These are phyloP conservation scores for Amphiprion clarkii DNA, from an alignment of 2,797 vertebrate species.

Conservation along the genomic window DNA sequence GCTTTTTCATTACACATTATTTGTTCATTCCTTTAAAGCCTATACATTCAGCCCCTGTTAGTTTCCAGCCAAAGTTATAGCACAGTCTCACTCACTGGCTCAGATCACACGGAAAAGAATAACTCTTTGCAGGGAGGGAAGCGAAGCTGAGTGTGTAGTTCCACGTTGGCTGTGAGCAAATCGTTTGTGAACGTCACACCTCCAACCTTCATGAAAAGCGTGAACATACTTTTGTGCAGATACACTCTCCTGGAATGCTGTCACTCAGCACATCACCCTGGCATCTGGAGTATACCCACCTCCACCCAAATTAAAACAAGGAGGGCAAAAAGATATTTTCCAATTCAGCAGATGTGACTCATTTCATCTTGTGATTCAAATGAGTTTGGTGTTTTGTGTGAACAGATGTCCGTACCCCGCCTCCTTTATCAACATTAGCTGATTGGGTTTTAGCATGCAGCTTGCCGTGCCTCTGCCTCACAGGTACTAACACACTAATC, in stretches of 20 bases:
- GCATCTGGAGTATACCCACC: conserved; percentile 75
- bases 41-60: too few relatives aligned
- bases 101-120: too few relatives aligned
- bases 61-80: too few relatives aligned
- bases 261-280: conserved; percentile 68
- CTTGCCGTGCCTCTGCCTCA: conserved; percentile 83
- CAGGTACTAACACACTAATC: conserved; percentile 88
- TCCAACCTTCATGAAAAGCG: conserved; percentile 5
- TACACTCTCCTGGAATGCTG: conserved; percentile 40
- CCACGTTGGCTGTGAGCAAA: too few relatives aligned
- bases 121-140: too few relatives aligned
- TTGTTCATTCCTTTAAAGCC: too few relatives aligned
- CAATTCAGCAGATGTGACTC: conserved; percentile 89
- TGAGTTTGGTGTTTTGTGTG: conserved; percentile 89
- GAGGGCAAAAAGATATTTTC: conserved; percentile 85
- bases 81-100: too few relatives aligned
- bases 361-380: conserved; percentile 90
- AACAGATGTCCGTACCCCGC: conserved; percentile 89
- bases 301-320: conserved; percentile 83
- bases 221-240: conserved; percentile 10
- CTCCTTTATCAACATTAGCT: conserved; percentile 91
- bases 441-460: conserved; percentile 89
- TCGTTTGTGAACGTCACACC: too few relatives aligned
- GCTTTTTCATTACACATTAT: too few relatives aligned
- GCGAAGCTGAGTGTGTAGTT: neutral